A percentile compares a stretch with the other conserved stretches of the same genome.
Conservation (phyloP, 2,797 vertebrate genomes). For the Melanotaenia nigrans region DNA sequence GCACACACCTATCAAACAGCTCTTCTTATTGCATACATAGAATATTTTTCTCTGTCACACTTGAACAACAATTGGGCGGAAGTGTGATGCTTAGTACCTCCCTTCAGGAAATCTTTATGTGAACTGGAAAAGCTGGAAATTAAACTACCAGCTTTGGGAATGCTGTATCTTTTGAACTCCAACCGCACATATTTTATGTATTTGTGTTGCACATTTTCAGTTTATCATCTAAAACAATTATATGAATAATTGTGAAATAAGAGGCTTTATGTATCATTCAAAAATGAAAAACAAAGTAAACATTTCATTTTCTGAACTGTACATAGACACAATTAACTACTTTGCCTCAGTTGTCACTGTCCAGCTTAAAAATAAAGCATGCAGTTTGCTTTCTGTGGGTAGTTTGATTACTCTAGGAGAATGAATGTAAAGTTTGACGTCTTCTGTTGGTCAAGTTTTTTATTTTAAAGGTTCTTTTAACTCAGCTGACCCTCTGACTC, state of each 20-base stretch:
- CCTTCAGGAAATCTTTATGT: neutral
- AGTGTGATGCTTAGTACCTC: neutral
- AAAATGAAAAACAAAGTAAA: neutral
- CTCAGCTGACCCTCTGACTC: conserved; percentile 30
- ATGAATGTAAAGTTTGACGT: neutral
- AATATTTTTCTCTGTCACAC: neutral
- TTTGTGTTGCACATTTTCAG: too few relatives aligned
- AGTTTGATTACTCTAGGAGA: conserved; percentile 11
- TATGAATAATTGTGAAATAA: neutral
- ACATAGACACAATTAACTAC: neutral
- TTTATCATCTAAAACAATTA: too few relatives aligned
- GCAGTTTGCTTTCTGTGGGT: conserved; percentile 7
- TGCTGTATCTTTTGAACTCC: neutral
- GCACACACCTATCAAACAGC: neutral
- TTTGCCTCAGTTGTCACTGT: neutral
- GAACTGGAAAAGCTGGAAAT: neutral
- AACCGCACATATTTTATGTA: neutral
- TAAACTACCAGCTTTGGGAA: neutral
- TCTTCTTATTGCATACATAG: neutral
- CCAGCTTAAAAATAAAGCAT: neutral
- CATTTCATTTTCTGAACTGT: neutral
- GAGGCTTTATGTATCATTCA: neutral
- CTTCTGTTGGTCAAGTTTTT: neutral
- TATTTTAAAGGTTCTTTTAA: neutral
- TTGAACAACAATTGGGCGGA: neutral